Conservation (phyloP, 2,797 vertebrate species). For the Pseudochromis fuscus region DNA sequence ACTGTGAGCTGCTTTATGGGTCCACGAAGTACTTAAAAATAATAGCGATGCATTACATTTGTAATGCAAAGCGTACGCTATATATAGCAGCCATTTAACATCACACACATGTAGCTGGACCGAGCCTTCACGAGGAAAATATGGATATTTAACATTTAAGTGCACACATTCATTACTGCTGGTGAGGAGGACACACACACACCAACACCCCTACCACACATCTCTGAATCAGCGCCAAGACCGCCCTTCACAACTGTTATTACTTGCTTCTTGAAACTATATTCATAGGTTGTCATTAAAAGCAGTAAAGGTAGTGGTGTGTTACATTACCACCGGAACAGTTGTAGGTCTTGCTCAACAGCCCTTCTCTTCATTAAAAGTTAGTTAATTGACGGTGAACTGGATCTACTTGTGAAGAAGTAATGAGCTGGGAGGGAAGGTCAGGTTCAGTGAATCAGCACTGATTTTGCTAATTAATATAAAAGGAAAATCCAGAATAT, state of each 20-base stretch:
- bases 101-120: not conserved
- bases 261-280: conserved; percentile 56
- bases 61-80: conserved; percentile 21
- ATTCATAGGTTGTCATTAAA: conserved; percentile 72
- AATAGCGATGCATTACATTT: conserved; percentile 33
- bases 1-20: conserved; percentile 33
- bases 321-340: conserved; percentile 75
- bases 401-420: conserved; percentile 77
- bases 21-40: conserved; percentile 39
- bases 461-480: conserved; percentile 75
- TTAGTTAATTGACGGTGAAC: conserved; percentile 83
- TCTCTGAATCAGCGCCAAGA: conserved; percentile 14
- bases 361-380: conserved; percentile 82
- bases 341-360: conserved; percentile 85
- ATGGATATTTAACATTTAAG: conserved; percentile 41
- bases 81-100: conserved; percentile 24
- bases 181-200: conserved; percentile 18
- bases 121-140: conserved; percentile 21
- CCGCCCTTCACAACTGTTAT: conserved; percentile 40
- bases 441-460: conserved; percentile 75
- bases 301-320: conserved; percentile 76
- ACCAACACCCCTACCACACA: not conserved
- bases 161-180: conserved; percentile 25
- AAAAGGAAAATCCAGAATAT: conserved; percentile 41
- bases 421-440: conserved; percentile 81